Percentiles rank a stretch among this genome's conserved stretches.
These are phyloP conservation scores for Pangasianodon gigas DNA, from an alignment of 2,113 vertebrate genomes.

Conservation along the genomic window DNA sequence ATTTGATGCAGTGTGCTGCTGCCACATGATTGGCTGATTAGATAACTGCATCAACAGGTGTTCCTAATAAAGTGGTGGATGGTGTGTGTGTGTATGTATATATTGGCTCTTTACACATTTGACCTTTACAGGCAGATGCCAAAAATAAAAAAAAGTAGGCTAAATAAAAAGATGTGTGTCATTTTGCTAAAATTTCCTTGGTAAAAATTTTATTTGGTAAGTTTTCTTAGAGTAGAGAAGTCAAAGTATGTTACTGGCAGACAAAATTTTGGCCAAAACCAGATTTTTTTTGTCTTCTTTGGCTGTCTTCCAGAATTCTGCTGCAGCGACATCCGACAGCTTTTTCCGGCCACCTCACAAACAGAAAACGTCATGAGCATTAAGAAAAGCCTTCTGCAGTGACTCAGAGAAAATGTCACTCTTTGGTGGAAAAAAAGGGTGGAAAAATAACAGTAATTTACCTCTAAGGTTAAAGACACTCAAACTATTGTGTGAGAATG, in stretches of 20 bases:
- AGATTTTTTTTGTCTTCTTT: neutral
- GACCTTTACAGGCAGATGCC: neutral
- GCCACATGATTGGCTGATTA: too few relatives aligned
- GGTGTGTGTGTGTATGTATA: too few relatives aligned
- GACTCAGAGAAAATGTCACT: constrained; percentile 24
- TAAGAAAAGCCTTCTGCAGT: neutral
- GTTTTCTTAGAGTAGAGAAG: neutral
- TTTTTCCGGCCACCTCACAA: neutral
- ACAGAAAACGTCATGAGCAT: constrained; percentile 1
- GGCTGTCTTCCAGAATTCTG: neutral
- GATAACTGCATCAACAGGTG: too few relatives aligned
- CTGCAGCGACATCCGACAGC: neutral
- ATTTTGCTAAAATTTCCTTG: neutral
- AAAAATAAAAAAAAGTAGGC: too few relatives aligned
- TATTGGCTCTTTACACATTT: neutral
- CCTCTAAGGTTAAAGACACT: neutral
- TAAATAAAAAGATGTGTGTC: neutral
- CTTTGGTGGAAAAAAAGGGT: neutral
- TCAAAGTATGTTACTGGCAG: neutral
- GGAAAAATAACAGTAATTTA: constrained; percentile 17
- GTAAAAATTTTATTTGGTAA: neutral
- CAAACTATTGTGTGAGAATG: constrained; percentile 20
- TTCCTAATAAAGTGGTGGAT: too few relatives aligned
- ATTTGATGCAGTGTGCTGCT: too few relatives aligned
- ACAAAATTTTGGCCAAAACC: neutral